phyloP scores from a whole-genome alignment of 2,888 invertebrate species.

The Iselma pallidipennis region DNA sequence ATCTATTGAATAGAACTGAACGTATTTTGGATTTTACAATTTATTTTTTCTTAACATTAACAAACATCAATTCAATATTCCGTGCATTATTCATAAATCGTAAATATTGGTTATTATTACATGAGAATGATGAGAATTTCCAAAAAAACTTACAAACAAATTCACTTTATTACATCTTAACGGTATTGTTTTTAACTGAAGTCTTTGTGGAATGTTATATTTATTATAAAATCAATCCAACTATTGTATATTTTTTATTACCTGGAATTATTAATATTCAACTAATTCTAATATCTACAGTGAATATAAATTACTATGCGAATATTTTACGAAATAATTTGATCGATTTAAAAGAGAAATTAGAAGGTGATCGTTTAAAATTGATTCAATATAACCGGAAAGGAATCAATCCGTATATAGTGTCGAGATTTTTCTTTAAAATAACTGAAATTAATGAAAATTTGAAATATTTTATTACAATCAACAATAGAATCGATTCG shows the following conservation, averaged over 20 bases:
- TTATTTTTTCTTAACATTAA: not conserved
- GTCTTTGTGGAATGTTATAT: not conserved
- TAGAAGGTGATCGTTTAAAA: constrained; percentile 1
- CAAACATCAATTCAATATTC: not conserved
- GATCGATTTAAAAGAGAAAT: constrained; percentile 7
- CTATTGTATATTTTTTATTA: not conserved
- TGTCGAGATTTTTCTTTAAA: constrained; percentile 6
- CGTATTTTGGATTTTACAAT: not conserved
- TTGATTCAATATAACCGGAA: not conserved
- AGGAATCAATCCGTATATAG: too few species aligned
- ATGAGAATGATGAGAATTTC: not conserved
- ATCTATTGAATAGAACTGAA: not conserved
- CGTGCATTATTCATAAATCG: not conserved
- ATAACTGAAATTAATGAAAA: constrained; percentile 13
- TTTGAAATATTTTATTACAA: not conserved
- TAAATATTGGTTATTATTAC: not conserved
- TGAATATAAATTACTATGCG: constrained; percentile 11
- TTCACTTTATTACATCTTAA: not conserved
- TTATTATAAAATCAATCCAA: not conserved
- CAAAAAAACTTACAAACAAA: not conserved
- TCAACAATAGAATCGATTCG: constrained; percentile 6
- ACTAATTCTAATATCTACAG: constrained; percentile 4
- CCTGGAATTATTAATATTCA: constrained; percentile 3
- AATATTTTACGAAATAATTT: constrained; percentile 8
- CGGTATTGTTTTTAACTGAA: too few species aligned